Conservation (phyloP, 1,140 invertebrate species). For the Heliconius melpomene region DNA sequence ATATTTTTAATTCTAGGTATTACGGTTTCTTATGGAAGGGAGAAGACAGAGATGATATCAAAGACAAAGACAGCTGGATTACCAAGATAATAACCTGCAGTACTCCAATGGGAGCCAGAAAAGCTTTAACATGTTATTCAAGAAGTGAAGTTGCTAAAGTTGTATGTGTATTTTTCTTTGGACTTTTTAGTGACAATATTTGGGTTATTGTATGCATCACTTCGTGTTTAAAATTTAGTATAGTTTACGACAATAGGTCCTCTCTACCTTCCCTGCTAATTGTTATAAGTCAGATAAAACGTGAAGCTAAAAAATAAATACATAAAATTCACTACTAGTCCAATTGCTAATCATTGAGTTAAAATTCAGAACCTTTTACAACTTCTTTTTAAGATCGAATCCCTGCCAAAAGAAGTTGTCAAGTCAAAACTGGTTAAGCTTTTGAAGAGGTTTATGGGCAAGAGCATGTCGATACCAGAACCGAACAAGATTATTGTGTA, state of each 20-base stretch:
- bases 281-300: too few relatives aligned
- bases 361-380: too few relatives aligned
- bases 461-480: constrained; percentile 48
- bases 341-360: too few relatives aligned
- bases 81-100: constrained; percentile 46
- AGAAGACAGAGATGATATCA: constrained; percentile 44
- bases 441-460: constrained; percentile 53
- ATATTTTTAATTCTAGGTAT: constrained; percentile 8
- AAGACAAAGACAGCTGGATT: constrained; percentile 44
- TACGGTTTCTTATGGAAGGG: constrained; percentile 49
- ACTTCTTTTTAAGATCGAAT: constrained; percentile 51
- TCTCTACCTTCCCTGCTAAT: too few relatives aligned
- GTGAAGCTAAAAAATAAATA: too few relatives aligned
- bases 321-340: too few relatives aligned
- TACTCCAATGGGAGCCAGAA: constrained; percentile 42
- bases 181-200: too few relatives aligned
- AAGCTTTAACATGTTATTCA: constrained; percentile 51
- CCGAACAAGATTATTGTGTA: constrained; percentile 51
- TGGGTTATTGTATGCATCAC: too few relatives aligned
- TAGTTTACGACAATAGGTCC: too few relatives aligned
- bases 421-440: constrained; percentile 54
- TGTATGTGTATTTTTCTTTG: constrained; percentile 38
- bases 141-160: constrained; percentile 50
- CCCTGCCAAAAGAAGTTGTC: constrained; percentile 58
- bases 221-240: too few relatives aligned